phyloP scores from a whole-genome alignment of 2,797 vertebrate species.

The Schizopygopsis pylzovi region DNA sequence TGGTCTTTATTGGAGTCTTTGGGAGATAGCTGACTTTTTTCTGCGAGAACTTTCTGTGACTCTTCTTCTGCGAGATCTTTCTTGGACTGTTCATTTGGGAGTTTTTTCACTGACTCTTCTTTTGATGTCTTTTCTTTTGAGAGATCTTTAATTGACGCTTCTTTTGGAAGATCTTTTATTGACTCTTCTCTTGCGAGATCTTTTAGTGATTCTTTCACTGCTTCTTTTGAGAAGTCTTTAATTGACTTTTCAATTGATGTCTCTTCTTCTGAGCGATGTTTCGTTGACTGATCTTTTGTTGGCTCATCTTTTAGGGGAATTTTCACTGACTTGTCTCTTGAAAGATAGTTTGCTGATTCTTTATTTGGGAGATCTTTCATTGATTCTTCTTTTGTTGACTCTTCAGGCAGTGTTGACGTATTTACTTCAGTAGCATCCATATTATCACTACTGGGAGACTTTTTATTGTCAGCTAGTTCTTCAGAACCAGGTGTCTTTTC shows the following conservation, averaged over 20 bases:
- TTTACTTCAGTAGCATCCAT: neutral
- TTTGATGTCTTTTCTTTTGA: neutral
- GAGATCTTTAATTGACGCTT: neutral
- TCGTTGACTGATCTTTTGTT: neutral
- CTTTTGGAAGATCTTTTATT: neutral
- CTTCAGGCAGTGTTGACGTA: neutral
- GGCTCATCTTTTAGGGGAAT: neutral
- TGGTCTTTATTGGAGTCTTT: constrained; percentile 15
- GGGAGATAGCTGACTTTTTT: neutral
- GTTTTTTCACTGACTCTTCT: neutral
- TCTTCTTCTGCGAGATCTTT: neutral
- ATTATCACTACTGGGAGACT: neutral
- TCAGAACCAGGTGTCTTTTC: constrained; percentile 3
- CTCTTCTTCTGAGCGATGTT: neutral
- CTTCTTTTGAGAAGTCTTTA: neutral
- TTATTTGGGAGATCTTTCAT: neutral
- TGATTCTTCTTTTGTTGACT: constrained; percentile 1
- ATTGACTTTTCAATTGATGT: neutral
- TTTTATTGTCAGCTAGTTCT: constrained; percentile 8
- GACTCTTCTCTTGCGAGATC: neutral
- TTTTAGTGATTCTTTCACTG: neutral
- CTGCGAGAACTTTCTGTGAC: neutral
- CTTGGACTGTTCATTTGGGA: neutral
- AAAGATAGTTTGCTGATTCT: neutral
- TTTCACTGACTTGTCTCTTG: neutral